Evolutionary conservation across 2,113 vertebrate genomes (phyloP).

Genomic region (Mola mola): DNA sequence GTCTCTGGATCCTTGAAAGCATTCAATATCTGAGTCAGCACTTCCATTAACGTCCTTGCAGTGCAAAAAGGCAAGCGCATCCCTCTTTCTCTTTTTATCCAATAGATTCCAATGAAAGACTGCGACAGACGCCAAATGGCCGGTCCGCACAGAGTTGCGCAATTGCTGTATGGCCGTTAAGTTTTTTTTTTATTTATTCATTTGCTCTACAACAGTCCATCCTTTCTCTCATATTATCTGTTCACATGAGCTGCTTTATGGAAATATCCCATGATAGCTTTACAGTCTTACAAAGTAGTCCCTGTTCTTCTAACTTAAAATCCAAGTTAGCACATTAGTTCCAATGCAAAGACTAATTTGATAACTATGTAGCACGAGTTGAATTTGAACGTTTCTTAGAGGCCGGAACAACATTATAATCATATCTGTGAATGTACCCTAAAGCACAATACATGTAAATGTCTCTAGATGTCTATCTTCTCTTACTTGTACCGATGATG

Average conservation of each 20-base stretch:
- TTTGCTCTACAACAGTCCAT: neutral
- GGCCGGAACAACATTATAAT: too few species aligned
- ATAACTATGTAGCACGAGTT: too few species aligned
- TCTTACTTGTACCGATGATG: too few species aligned
- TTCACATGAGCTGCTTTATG: neutral
- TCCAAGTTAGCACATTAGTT: too few species aligned
- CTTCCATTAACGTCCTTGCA: neutral
- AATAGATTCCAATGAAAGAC: neutral
- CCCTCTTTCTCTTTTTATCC: neutral
- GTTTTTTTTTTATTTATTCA: neutral
- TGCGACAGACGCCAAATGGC: neutral
- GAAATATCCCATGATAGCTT: neutral
- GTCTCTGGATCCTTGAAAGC: neutral
- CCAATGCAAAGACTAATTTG: too few species aligned
- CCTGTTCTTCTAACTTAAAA: neutral
- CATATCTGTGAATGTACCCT: too few species aligned
- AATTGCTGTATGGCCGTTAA: too few species aligned
- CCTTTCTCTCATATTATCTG: neutral
- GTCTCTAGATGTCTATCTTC: too few species aligned
- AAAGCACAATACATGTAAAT: too few species aligned
- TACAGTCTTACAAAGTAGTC: neutral
- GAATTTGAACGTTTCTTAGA: too few species aligned
- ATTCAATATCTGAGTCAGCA: constrained; percentile 16
- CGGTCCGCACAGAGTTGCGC: neutral
- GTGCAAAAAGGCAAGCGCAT: constrained; percentile 8